Conservation (phyloP, 2,113 vertebrate genomes). For the Actenoides lindsayi region DNA sequence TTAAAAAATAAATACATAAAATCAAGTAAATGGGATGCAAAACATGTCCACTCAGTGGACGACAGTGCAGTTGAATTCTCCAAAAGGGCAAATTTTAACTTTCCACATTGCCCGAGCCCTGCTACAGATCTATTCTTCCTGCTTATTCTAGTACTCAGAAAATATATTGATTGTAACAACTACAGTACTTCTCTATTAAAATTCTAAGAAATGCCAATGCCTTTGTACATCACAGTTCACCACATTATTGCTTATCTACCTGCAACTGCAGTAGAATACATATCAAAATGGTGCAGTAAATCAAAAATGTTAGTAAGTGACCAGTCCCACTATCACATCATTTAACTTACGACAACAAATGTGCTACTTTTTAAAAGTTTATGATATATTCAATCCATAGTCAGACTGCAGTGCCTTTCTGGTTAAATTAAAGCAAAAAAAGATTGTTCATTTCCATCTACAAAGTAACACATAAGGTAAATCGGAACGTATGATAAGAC, state of each 20-base stretch:
- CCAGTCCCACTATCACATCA: neutral
- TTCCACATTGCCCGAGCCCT: neutral
- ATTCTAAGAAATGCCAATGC: constrained; percentile 43
- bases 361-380: constrained; percentile 15
- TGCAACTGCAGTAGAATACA: constrained; percentile 41
- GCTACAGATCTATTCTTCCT: neutral
- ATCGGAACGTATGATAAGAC: neutral
- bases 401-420: neutral
- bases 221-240: constrained; percentile 21
- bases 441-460: neutral
- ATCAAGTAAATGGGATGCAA: neutral
- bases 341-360: constrained; percentile 20
- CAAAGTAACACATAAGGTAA: constrained; percentile 18
- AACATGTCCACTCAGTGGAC: neutral
- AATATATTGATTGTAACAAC: neutral
- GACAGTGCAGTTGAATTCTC: neutral
- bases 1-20: neutral
- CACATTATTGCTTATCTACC: constrained; percentile 38
- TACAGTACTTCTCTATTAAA: constrained; percentile 11
- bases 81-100: neutral
- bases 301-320: constrained; percentile 59
- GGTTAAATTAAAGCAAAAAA: neutral
- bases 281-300: constrained; percentile 13
- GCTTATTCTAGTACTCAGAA: constrained; percentile 34
- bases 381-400: constrained; percentile 2